phyloP scores from a whole-genome alignment of 2,113 vertebrate genomes.

The Stomatorhinus ivindoensis region DNA sequence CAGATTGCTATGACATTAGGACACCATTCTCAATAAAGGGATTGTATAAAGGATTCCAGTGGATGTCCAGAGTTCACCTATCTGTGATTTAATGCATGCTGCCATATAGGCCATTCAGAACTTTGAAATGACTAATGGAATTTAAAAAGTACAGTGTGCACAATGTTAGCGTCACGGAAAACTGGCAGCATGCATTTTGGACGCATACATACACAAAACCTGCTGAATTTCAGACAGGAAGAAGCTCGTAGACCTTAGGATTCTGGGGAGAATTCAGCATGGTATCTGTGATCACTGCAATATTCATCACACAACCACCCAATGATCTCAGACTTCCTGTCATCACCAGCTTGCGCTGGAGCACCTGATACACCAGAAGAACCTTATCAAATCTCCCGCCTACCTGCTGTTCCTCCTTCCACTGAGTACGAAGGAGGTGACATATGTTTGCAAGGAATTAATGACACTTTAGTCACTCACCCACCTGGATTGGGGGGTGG shows the following conservation, averaged over 20 bases:
- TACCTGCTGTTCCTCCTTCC: constrained; percentile 14
- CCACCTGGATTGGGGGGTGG: background rate
- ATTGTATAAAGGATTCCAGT: background rate
- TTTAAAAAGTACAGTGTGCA: background rate
- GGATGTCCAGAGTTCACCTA: background rate
- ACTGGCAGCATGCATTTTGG: background rate
- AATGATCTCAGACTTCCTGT: constrained; percentile 9
- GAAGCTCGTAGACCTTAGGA: background rate
- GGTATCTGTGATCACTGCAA: background rate
- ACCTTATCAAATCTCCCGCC: background rate
- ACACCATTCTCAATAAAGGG: background rate
- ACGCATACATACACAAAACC: background rate
- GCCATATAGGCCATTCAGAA: background rate
- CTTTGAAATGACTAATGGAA: background rate
- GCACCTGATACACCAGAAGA: background rate
- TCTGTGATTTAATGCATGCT: background rate
- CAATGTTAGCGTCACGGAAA: background rate
- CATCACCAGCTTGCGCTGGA: background rate
- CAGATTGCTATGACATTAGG: background rate
- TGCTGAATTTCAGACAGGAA: background rate
- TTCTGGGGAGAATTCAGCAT: background rate
- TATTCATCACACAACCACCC: background rate
- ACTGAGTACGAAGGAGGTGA: constrained; percentile 2
- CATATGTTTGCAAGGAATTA: background rate
- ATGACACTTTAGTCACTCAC: background rate